phyloP scores from a whole-genome alignment of 2,888 invertebrate species.

The Folsomia candida region DNA sequence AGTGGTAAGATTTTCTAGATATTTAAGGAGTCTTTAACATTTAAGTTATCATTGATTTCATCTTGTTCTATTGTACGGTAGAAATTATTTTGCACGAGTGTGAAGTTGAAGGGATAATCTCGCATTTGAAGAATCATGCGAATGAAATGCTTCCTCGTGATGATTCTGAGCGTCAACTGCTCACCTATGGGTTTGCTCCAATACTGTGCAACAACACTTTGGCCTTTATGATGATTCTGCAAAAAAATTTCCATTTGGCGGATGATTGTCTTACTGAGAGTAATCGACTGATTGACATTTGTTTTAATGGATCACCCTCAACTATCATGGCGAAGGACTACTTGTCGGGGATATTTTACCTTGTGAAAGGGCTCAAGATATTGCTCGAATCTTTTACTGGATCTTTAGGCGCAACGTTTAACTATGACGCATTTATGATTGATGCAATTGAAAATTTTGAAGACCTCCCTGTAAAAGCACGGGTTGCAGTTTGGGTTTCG shows the following conservation, averaged over 20 bases:
- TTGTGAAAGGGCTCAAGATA: slow-evolving; percentile 25
- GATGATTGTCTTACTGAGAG: slow-evolving; percentile 17
- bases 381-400: slow-evolving; percentile 13
- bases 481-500: slow-evolving; percentile 21
- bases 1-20: not conserved
- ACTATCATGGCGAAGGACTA: slow-evolving; percentile 13
- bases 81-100: slow-evolving; percentile 10
- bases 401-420: not conserved
- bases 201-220: slow-evolving; percentile 21
- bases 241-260: slow-evolving; percentile 15
- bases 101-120: slow-evolving; percentile 19
- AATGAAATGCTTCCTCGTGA: slow-evolving; percentile 18
- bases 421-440: slow-evolving; percentile 2
- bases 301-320: not conserved
- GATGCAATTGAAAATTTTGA: slow-evolving; percentile 14
- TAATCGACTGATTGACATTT: slow-evolving; percentile 14
- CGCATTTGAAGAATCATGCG: slow-evolving; percentile 14
- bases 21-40: not conserved
- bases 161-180: slow-evolving; percentile 8
- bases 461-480: slow-evolving; percentile 6
- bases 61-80: too few relatives aligned
- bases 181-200: slow-evolving; percentile 18
- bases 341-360: slow-evolving; percentile 22
- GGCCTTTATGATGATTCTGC: slow-evolving; percentile 20
- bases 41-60: too few relatives aligned